These are phyloP conservation scores for Zelostemma sp. DNA, from an alignment of 1,140 invertebrate species.

Conservation along the genomic window DNA sequence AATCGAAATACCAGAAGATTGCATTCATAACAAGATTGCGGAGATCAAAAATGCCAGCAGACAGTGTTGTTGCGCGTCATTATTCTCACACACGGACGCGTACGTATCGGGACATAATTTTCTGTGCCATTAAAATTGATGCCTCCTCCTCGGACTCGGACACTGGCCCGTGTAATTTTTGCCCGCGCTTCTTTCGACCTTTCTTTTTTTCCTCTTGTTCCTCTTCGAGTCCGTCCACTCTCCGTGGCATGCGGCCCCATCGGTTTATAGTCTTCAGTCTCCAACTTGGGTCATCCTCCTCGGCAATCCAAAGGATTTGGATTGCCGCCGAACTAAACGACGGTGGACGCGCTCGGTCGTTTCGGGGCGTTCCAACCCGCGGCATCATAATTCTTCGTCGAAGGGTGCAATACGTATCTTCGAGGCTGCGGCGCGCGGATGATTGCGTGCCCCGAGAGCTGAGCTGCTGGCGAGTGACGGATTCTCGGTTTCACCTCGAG, in stretches of 20 bases:
- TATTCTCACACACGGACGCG: slow-evolving; percentile 3
- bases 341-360: slow-evolving; percentile 23
- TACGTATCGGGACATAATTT: slow-evolving; percentile 44
- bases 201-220: slow-evolving; percentile 24
- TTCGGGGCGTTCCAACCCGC: slow-evolving; percentile 42
- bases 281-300: neutral
- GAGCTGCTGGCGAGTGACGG: slow-evolving; percentile 57
- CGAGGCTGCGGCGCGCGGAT: slow-evolving; percentile 25
- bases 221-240: neutral
- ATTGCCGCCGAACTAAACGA: slow-evolving; percentile 42
- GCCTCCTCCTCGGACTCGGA: slow-evolving; percentile 40
- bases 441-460: slow-evolving; percentile 48
- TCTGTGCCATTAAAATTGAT: slow-evolving; percentile 48
- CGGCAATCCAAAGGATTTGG: slow-evolving; percentile 16
- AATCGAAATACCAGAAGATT: slow-evolving; percentile 9
- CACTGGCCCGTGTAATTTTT: slow-evolving; percentile 47
- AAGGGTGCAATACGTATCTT: slow-evolving; percentile 52
- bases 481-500: slow-evolving; percentile 63
- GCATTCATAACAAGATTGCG: slow-evolving; percentile 6
- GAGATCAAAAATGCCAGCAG: slow-evolving; percentile 6
- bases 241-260: too few species aligned
- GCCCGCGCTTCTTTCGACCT: slow-evolving; percentile 11
- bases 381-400: slow-evolving; percentile 43
- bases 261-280: neutral
- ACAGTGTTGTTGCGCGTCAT: slow-evolving; percentile 1